These are phyloP conservation scores for Porites rus DNA, from an alignment of 92 coral and sea anemone species.

Conservation along the genomic window DNA sequence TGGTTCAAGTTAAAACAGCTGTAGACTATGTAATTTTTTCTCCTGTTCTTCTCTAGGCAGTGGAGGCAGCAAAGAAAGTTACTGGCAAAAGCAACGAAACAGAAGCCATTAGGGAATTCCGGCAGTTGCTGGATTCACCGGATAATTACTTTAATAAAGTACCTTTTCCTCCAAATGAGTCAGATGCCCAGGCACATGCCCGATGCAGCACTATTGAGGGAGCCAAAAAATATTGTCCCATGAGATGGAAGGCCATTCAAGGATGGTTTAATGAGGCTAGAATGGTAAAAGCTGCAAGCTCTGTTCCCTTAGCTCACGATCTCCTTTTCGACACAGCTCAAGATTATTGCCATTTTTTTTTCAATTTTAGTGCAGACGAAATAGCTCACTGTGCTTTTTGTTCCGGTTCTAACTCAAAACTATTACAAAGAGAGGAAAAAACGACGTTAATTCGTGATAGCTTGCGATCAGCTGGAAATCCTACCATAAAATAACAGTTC, in stretches of 20 bases:
- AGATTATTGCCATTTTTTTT: too few species aligned
- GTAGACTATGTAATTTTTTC: neutral
- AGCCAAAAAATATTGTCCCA: constrained; percentile 91
- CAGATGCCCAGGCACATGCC: constrained; percentile 71
- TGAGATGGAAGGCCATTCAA: constrained; percentile 82
- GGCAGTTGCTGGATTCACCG: constrained; percentile 49
- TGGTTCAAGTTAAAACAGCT: too few species aligned
- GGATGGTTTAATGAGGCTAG: constrained; percentile 88
- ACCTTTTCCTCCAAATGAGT: constrained; percentile 85
- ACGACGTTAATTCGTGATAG: too few species aligned
- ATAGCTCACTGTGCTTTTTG: too few species aligned
- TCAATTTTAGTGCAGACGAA: too few species aligned
- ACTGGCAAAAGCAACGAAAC: constrained; percentile 60
- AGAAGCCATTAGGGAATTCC: constrained; percentile 76
- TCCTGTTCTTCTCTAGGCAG: constrained; percentile 44
- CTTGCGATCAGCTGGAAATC: too few species aligned
- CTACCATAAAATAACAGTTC: too few species aligned
- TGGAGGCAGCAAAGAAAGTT: constrained; percentile 70
- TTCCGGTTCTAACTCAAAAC: too few species aligned
- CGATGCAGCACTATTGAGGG: constrained; percentile 72
- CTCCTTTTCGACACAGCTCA: too few species aligned
- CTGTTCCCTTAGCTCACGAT: neutral
- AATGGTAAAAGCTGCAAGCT: constrained; percentile 50
- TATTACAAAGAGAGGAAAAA: too few species aligned
- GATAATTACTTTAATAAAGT: constrained; percentile 79